These are phyloP conservation scores for Ceratina calcarata DNA, from an alignment of 1,140 invertebrate species.

Conservation along the genomic window DNA sequence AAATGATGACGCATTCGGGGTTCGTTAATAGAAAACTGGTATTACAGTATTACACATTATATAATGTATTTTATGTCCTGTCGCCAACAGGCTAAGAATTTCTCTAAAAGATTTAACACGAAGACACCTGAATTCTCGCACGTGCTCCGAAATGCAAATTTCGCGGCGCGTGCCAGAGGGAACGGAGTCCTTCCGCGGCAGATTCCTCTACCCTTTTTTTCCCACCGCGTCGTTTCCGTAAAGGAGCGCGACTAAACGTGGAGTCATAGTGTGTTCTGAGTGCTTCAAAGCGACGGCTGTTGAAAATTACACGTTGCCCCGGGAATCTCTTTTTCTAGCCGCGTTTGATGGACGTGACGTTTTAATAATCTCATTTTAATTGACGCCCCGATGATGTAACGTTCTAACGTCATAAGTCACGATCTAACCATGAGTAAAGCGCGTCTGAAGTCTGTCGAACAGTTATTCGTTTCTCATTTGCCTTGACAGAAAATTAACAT, in stretches of 20 bases:
- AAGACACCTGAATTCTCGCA: too few species aligned
- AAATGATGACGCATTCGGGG: too few species aligned
- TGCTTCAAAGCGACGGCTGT: background rate
- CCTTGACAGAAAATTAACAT: constrained; percentile 15
- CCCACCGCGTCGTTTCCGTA: background rate
- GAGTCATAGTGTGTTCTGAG: constrained; percentile 12
- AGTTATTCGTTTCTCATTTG: constrained; percentile 34
- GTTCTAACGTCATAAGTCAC: background rate
- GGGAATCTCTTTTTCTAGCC: constrained; percentile 19
- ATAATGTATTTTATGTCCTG: too few species aligned
- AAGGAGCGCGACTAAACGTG: background rate
- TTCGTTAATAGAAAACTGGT: too few species aligned
- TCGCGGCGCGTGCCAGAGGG: background rate
- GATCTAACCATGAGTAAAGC: constrained; percentile 21
- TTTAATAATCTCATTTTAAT: constrained; percentile 57
- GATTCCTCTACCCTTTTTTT: background rate
- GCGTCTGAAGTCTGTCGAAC: background rate
- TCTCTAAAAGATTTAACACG: too few species aligned
- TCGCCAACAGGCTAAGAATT: too few species aligned
- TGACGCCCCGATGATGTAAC: constrained; percentile 29
- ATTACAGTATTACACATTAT: too few species aligned
- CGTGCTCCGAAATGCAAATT: background rate
- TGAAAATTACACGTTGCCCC: constrained; percentile 47
- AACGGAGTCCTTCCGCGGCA: background rate
- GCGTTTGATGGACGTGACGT: constrained; percentile 32